A percentile compares a stretch with the other conserved stretches of the same genome.
Evolutionary conservation across 2,888 invertebrate genomes (phyloP).

Genomic region (Eupithecia subfuscata): DNA sequence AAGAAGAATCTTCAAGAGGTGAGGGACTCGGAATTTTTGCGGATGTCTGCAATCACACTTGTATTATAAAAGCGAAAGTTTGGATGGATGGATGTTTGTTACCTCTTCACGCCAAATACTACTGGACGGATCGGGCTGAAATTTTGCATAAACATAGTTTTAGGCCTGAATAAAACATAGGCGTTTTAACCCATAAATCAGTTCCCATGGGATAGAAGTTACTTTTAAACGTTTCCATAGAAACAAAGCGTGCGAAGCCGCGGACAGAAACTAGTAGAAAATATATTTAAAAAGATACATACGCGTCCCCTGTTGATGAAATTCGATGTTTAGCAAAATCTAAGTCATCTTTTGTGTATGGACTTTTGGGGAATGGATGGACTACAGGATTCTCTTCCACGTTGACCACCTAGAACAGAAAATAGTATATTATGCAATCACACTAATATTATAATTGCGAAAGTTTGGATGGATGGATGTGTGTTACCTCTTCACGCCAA

Average conservation of each 20-base stretch:
- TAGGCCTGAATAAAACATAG: no score
- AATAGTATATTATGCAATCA: neutral
- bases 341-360: constrained; percentile 55
- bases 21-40: constrained; percentile 57
- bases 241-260: neutral
- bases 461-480: no score
- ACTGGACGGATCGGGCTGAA: neutral
- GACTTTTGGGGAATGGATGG: constrained; percentile 51
- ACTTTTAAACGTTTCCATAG: no score
- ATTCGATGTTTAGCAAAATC: constrained; percentile 46
- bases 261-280: neutral
- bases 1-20: constrained; percentile 57
- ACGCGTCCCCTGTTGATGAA: constrained; percentile 50
- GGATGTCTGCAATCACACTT: constrained; percentile 48
- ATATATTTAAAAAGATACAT: constrained; percentile 38
- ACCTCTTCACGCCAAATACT: neutral
- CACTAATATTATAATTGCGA: no score
- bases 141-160: neutral
- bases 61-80: neutral
- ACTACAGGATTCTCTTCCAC: constrained; percentile 57
- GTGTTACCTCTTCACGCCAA: no score
- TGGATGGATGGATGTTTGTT: neutral
- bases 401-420: constrained; percentile 57
- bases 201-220: no score
- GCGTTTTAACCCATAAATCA: no score